A percentile compares a stretch with the other conserved stretches of the same genome.
Evolutionary conservation across 2,888 invertebrate genomes (phyloP).

Genomic region (Polyommatus icarus): DNA sequence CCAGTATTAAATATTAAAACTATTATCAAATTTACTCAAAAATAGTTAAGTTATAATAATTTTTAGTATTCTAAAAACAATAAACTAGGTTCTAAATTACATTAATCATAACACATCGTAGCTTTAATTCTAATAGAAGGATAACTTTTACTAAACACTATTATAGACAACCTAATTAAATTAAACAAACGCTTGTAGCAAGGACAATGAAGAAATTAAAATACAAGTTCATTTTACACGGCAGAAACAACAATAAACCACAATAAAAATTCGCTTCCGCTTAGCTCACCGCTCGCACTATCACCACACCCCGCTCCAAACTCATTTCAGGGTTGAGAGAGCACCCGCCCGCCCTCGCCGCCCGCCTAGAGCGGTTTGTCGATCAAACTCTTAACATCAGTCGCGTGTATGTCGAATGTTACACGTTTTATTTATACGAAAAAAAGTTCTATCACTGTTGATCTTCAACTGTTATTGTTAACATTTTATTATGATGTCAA

Average conservation of each 20-base stretch:
- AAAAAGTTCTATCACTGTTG: neutral
- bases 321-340: constrained; percentile 78
- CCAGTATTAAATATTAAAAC: too few relatives aligned
- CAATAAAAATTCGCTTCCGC: constrained; percentile 12
- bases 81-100: too few relatives aligned
- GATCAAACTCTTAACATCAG: constrained; percentile 44
- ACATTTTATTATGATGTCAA: too few relatives aligned
- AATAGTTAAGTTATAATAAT: too few relatives aligned
- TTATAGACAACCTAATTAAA: too few relatives aligned
- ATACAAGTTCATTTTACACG: neutral
- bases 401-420: constrained; percentile 31
- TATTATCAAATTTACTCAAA: too few relatives aligned
- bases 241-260: neutral
- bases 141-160: too few relatives aligned
- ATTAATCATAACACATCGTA: too few relatives aligned
- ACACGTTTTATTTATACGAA: constrained; percentile 13
- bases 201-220: too few relatives aligned
- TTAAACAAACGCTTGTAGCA: too few relatives aligned
- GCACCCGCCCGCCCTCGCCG: constrained; percentile 57
- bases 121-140: too few relatives aligned
- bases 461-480: neutral
- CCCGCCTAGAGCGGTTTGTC: constrained; percentile 49
- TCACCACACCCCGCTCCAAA: constrained; percentile 52
- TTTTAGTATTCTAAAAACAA: too few relatives aligned
- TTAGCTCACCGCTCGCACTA: constrained; percentile 47